A percentile compares a stretch with the other conserved stretches of the same genome.
phyloP scores from a whole-genome alignment of 2,113 vertebrate species.

The Calypte anna region DNA sequence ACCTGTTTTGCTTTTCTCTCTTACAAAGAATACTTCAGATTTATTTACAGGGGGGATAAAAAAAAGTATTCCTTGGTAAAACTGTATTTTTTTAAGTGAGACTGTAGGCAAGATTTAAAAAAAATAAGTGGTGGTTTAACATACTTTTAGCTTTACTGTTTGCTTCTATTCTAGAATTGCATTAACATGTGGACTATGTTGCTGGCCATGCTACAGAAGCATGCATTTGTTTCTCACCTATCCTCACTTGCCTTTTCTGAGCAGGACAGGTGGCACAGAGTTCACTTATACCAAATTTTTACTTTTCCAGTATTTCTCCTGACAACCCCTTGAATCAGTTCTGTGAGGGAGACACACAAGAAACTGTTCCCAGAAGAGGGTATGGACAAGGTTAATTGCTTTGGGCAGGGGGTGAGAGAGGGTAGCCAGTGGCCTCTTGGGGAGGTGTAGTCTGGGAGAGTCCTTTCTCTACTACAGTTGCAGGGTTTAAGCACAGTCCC shows the following conservation, averaged over 20 bases:
- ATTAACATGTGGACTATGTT: background rate
- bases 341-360: background rate
- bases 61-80: background rate
- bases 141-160: background rate
- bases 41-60: background rate
- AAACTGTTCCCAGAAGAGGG: background rate
- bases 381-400: background rate
- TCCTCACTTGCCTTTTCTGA: background rate
- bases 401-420: no score
- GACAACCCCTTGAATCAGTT: background rate
- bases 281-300: background rate
- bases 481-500: background rate
- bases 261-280: background rate
- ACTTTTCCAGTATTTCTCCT: background rate
- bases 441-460: background rate
- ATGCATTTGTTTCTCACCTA: accelerated
- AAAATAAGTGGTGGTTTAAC: background rate
- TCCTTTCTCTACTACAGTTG: background rate
- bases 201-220: background rate
- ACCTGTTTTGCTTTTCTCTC: background rate
- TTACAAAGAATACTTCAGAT: background rate
- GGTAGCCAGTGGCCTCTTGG: background rate
- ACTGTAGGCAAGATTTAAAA: background rate
- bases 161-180: background rate
- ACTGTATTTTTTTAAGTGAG: background rate